Evolutionary conservation across 2,797 vertebrate genomes (phyloP).

Genomic region (Odontamblyopus rebecca): DNA sequence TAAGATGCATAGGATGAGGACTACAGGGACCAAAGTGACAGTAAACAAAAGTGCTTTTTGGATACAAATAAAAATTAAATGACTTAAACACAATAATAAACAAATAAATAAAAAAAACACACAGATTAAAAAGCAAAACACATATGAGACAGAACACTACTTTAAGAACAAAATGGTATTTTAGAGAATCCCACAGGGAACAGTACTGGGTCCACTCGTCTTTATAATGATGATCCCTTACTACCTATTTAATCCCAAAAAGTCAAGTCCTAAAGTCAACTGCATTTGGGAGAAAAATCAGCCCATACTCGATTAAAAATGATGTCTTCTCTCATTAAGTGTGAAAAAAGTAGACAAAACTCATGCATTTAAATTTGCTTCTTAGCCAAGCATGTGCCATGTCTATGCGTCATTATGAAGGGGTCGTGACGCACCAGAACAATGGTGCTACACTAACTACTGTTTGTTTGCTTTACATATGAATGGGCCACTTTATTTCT

Average conservation of each 20-base stretch:
- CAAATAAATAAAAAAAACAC: too few species aligned
- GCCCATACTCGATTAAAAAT: slow-evolving; percentile 76
- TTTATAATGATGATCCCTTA: slow-evolving; percentile 75
- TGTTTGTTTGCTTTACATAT: slow-evolving; percentile 81
- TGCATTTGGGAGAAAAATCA: slow-evolving; percentile 65
- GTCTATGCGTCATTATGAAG: slow-evolving; percentile 64
- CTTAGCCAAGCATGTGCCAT: slow-evolving; percentile 72
- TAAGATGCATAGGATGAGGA: not conserved
- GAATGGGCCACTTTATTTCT: slow-evolving; percentile 79
- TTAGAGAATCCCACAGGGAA: slow-evolving; percentile 67
- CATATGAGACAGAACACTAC: not conserved
- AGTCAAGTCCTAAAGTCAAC: slow-evolving; percentile 59
- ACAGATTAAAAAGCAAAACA: too few species aligned
- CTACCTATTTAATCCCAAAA: slow-evolving; percentile 33
- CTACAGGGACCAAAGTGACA: slow-evolving; percentile 5
- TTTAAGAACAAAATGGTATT: slow-evolving; percentile 59
- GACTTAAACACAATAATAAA: too few species aligned
- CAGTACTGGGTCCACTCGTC: slow-evolving; percentile 63
- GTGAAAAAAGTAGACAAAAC: slow-evolving; percentile 71
- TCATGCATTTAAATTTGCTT: slow-evolving; percentile 86
- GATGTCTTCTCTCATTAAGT: slow-evolving; percentile 76
- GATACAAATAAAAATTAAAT: not conserved
- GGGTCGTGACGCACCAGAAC: slow-evolving; percentile 62
- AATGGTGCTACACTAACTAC: slow-evolving; percentile 71
- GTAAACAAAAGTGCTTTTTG: not conserved